These are phyloP conservation scores for Rhinogobio ventralis DNA, from an alignment of 2,797 vertebrate species.

Conservation along the genomic window DNA sequence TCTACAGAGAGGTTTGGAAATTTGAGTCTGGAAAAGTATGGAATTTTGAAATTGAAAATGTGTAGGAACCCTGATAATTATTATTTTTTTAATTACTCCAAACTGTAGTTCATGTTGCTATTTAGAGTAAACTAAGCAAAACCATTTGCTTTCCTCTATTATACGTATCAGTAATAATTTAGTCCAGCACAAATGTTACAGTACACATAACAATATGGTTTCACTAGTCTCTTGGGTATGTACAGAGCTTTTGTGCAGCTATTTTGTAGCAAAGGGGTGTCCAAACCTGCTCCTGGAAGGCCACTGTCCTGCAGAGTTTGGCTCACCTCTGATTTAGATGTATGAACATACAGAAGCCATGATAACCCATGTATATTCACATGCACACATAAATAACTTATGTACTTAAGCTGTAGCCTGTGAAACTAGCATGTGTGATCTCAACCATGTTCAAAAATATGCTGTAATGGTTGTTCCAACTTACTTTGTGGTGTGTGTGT, in stretches of 20 bases:
- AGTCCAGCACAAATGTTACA: not conserved
- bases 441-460: not conserved
- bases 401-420: not conserved
- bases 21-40: too few species aligned
- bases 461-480: not conserved
- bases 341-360: not conserved
- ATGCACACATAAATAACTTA: constrained; percentile 6
- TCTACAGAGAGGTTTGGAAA: too few species aligned
- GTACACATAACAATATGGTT: not conserved
- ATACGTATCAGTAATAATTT: not conserved
- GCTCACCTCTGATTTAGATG: not conserved
- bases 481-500: not conserved
- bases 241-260: too few species aligned
- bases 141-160: not conserved
- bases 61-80: too few species aligned
- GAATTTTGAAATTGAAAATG: too few species aligned
- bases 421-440: not conserved
- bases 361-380: not conserved
- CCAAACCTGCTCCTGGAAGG: not conserved
- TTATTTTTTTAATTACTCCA: too few species aligned
- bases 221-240: not conserved
- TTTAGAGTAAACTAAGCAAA: not conserved
- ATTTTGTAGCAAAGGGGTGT: not conserved
- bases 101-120: too few species aligned
- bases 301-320: not conserved